Evolutionary conservation across 2,797 vertebrate species (phyloP), one percentile per base, ranked within the genome.

Genomic region (Otolemur crassicaudatus): DNA sequence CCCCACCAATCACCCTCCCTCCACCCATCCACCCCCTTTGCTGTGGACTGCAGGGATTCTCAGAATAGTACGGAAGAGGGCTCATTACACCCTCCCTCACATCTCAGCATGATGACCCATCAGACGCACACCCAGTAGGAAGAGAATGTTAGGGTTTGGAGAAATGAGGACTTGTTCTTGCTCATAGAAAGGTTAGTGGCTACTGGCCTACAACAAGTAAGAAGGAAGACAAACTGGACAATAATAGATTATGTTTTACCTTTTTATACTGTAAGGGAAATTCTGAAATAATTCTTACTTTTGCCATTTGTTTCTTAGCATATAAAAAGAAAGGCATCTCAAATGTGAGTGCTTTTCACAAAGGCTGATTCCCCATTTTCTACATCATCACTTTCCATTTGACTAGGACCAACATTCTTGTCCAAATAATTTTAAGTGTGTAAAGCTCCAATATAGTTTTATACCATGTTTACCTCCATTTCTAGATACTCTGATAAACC

Each of bases 211-310:
- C 1, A 40, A 65, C 27, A 46, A 67, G 29, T 27, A 72, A 22
- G 75, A 69, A 92, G 49, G 14, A 49, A 77, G 40, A 23, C 43
- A 79, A 95, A 58, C 4, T 31, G 4, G 5, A 56, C 5, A 75
- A 72, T 14, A 27, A 56, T n/a, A 83, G 29, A 70, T 75, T 79
- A 76, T 12, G 63, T 69, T 94, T 89, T 60, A 63, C 8, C 29
- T 7, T 80, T 12, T 63, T 49, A 12, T 31, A 69, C 49, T 70
- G 34, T 43, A 25, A 94, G 31, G 23, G 31, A 9, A 58, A 82
- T 86, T 85, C 40, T 88, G 22, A 67, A 93, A 37, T 91, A 37
- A 84, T 84, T 81, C 27, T 84, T 85, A 82, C 17, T 37, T 70
- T 43, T 43, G 19, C 84, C 34, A 85, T 60, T 87, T 88, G 29